Conservation (phyloP, 2,888 invertebrate genomes). For the Spisula solida region DNA sequence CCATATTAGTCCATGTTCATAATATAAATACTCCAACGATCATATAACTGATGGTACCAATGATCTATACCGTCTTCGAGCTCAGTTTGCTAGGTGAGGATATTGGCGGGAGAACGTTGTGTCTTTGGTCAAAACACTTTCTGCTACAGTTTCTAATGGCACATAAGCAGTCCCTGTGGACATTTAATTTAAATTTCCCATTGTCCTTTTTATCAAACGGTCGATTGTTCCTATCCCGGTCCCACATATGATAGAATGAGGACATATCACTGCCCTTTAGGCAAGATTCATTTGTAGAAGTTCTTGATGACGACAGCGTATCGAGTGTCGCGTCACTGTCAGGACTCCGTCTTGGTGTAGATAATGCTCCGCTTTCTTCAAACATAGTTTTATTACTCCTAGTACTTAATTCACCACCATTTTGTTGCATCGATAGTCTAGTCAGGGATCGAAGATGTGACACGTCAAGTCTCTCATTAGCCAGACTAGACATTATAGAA, state of each 20-base stretch:
- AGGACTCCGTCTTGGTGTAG: conserved; percentile 56
- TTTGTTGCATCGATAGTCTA: neutral
- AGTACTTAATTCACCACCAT: neutral
- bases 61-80: neutral
- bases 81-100: conserved; percentile 17
- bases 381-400: neutral
- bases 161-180: conserved; percentile 60
- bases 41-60: too few species aligned
- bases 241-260: conserved; percentile 71
- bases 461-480: conserved; percentile 20
- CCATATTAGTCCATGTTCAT: neutral
- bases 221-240: conserved; percentile 53
- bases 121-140: conserved; percentile 39
- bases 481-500: conserved; percentile 53
- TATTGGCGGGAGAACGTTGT: conserved; percentile 48
- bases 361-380: conserved; percentile 66
- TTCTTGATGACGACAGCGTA: conserved; percentile 26
- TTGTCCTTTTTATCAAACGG: conserved; percentile 61
- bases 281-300: conserved; percentile 20
- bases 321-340: neutral
- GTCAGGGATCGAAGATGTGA: neutral
- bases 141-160: conserved; percentile 54
- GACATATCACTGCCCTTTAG: conserved; percentile 63
- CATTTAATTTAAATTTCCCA: conserved; percentile 41
- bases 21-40: too few species aligned